A percentile compares a stretch with the other conserved stretches of the same genome.
Evolutionary conservation across 2,113 vertebrate species (phyloP).

Genomic region (Jaculus jaculus): DNA sequence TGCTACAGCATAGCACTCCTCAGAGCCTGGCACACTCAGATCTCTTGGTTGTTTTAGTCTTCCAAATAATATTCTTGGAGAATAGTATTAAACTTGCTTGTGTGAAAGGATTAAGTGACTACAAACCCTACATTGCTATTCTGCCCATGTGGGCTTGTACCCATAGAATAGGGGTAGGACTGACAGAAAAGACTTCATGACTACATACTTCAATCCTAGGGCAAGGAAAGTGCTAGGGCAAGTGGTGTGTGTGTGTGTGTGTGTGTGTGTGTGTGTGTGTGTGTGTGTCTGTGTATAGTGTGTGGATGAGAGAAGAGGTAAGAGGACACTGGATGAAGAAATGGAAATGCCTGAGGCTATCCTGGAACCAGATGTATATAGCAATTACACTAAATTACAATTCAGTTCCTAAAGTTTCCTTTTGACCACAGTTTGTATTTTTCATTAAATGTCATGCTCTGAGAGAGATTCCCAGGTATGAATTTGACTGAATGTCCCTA

Average conservation of each 20-base stretch:
- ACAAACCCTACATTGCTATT: background rate
- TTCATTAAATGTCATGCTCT: background rate
- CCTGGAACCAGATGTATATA: background rate
- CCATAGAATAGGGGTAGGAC: too few species aligned
- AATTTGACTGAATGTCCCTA: background rate
- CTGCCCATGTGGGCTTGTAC: background rate
- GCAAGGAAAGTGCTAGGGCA: too few species aligned
- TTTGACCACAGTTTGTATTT: background rate
- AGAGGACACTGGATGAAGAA: background rate
- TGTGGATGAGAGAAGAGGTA: background rate
- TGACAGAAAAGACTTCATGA: background rate
- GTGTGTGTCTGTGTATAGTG: background rate
- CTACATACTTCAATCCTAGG: background rate
- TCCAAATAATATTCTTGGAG: too few species aligned
- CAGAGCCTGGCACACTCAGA: background rate
- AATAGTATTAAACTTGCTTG: background rate
- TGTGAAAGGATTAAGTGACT: background rate
- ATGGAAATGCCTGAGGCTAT: background rate
- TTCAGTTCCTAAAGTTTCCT: too few species aligned
- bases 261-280: background rate
- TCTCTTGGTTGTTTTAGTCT: background rate
- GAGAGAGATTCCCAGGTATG: background rate
- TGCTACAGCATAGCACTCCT: background rate
- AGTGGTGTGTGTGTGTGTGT: too few species aligned
- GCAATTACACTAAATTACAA: background rate